These are phyloP conservation scores for Brachyptera risi DNA, from an alignment of 2,888 invertebrate genomes.

Conservation along the genomic window DNA sequence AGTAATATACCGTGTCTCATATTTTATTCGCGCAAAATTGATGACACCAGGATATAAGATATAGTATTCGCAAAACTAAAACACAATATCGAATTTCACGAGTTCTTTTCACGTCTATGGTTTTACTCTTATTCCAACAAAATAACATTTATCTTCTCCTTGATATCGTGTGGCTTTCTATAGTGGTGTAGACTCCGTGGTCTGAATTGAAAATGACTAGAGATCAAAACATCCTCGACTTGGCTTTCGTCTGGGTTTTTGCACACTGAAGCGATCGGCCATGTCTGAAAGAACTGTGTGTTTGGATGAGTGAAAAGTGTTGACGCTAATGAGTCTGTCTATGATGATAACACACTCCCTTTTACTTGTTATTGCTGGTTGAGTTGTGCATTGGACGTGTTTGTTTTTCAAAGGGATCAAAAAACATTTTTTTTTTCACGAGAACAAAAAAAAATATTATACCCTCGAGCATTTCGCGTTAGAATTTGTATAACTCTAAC, in stretches of 20 bases:
- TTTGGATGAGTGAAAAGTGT: slow-evolving; percentile 11
- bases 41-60: too few species aligned
- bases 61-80: background rate
- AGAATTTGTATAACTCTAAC: background rate
- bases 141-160: slow-evolving; percentile 15
- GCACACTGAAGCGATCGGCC: slow-evolving; percentile 2
- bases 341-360: slow-evolving; percentile 5
- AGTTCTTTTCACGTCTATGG: background rate
- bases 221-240: slow-evolving; percentile 10
- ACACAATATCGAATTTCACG: background rate
- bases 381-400: slow-evolving; percentile 5
- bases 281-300: too few species aligned
- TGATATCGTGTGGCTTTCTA: slow-evolving; percentile 11
- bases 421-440: background rate
- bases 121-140: background rate
- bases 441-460: background rate
- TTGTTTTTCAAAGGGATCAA: slow-evolving; percentile 9
- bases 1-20: too few species aligned
- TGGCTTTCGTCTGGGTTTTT: background rate
- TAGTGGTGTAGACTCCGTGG: slow-evolving; percentile 3
- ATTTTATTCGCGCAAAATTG: too few species aligned
- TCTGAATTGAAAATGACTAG: slow-evolving; percentile 3
- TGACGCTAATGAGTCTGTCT: slow-evolving; percentile 13
- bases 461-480: background rate
- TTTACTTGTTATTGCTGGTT: slow-evolving; percentile 8